These are phyloP conservation scores for Labroides dimidiatus DNA, from an alignment of 2,797 vertebrate species.

Conservation along the genomic window DNA sequence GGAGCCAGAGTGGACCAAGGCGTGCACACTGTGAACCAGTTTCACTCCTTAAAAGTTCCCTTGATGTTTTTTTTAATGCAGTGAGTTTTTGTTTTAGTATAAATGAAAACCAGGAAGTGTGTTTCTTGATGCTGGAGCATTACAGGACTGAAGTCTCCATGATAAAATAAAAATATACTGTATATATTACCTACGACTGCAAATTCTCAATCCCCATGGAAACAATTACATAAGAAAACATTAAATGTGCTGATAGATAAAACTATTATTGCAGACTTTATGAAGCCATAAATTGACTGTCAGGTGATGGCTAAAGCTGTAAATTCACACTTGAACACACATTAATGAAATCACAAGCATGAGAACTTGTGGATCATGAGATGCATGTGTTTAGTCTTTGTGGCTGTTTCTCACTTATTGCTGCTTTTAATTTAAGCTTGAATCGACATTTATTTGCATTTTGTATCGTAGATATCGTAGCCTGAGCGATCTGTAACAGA, in stretches of 20 bases:
- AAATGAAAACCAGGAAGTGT: no score
- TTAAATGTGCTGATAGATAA: slow-evolving; percentile 47
- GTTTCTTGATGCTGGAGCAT: slow-evolving; percentile 10
- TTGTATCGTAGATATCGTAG: no score
- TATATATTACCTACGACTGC: slow-evolving; percentile 42
- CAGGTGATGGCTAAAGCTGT: slow-evolving; percentile 24
- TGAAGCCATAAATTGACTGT: slow-evolving; percentile 55
- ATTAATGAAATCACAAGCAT: no score
- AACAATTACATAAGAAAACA: slow-evolving; percentile 54
- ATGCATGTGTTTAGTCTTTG: background rate
- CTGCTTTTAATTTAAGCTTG: background rate
- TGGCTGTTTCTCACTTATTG: background rate
- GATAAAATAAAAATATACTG: no score
- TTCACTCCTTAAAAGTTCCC: no score
- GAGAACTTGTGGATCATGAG: background rate
- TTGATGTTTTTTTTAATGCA: no score
- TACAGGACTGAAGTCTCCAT: background rate
- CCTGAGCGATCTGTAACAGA: no score
- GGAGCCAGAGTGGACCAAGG: no score
- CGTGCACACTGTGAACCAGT: no score
- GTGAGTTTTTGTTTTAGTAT: no score
- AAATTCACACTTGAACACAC: slow-evolving; percentile 21
- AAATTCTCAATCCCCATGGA: slow-evolving; percentile 68
- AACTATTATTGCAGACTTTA: slow-evolving; percentile 49
- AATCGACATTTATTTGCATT: no score